These are phyloP conservation scores for Oreochromis niloticus DNA, from an alignment of 2,113 vertebrate genomes.

Conservation along the genomic window DNA sequence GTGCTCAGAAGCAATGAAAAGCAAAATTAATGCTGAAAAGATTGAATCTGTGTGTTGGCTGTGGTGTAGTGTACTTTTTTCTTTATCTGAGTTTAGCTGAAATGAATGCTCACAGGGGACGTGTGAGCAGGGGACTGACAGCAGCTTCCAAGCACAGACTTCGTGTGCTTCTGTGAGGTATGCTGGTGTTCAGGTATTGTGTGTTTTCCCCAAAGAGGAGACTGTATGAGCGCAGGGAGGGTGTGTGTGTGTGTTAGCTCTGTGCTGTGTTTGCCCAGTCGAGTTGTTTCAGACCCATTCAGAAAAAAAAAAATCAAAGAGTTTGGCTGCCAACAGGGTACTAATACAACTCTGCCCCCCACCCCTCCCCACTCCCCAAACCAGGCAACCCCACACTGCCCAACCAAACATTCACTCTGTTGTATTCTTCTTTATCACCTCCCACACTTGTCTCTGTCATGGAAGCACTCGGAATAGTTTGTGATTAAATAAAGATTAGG, in stretches of 20 bases:
- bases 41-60: not conserved
- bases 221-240: not conserved
- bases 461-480: constrained; percentile 52
- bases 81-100: not conserved
- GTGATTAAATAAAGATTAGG: constrained; percentile 71
- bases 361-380: not conserved
- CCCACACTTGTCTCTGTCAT: constrained; percentile 2
- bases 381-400: constrained; percentile 46
- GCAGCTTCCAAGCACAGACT: not conserved
- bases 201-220: not conserved
- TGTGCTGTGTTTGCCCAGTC: not conserved
- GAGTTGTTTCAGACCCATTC: constrained; percentile 19
- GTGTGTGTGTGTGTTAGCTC: constrained; percentile 1
- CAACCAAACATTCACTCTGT: constrained; percentile 32
- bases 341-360: constrained; percentile 7
- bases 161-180: not conserved
- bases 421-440: constrained; percentile 1
- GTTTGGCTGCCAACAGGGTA: not conserved
- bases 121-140: not conserved
- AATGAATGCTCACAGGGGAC: not conserved
- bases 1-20: not conserved
- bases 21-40: not conserved
- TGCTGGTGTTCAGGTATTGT: not conserved
- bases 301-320: constrained; percentile 22
- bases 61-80: not conserved